Evolutionary conservation across 64 coral and sea anemone species (phyloP), one percentile per base, ranked within the genome.

Genomic region (Dendronephthya gigantea): DNA sequence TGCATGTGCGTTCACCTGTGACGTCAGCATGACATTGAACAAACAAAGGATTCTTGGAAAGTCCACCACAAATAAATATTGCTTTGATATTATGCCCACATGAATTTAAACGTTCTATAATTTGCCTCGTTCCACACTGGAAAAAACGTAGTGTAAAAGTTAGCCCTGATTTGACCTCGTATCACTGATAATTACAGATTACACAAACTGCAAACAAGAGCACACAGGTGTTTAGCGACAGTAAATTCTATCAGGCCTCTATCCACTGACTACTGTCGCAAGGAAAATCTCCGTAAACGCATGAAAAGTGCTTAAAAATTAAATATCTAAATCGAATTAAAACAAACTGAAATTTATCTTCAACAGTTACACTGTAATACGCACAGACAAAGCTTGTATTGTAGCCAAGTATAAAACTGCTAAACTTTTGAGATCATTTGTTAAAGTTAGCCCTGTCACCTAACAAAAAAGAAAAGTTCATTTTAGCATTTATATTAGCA

Each of bases 51-150:
- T 97, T 97, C 37, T 93, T 97, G 17, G 85, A 82, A 2, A 97
- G 92, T 27, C 94, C 94, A 37, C 94, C 94, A 88, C 94, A 97
- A 58, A 97, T 84, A 47, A 93, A 97, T 48, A 97, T 49, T 1
- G 94, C 90, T 58, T 88, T 90, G 50, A 97, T 85, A 22, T 81
- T 34, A 49, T 97, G 91, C 15, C 94, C 94, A 28, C 83, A 82
- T 43, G 65, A 72, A 32, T 93, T 97, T 89, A 97, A 87, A 50
- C 65, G 83, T 33, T 93, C 86, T n/a, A 97, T 47, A 51, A 97
- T 93, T 41, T 93, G 91, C 25, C 87, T 87, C 19, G 94, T 93
- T 49, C 94, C 94, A 86, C 91, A 89, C 94, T 97, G 83, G 35
- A 74, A 89, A 52, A 83, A 6, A 6, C 11, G 11, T 45, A 45